phyloP scores from a whole-genome alignment of 2,888 invertebrate species.

The Apantesis nais region DNA sequence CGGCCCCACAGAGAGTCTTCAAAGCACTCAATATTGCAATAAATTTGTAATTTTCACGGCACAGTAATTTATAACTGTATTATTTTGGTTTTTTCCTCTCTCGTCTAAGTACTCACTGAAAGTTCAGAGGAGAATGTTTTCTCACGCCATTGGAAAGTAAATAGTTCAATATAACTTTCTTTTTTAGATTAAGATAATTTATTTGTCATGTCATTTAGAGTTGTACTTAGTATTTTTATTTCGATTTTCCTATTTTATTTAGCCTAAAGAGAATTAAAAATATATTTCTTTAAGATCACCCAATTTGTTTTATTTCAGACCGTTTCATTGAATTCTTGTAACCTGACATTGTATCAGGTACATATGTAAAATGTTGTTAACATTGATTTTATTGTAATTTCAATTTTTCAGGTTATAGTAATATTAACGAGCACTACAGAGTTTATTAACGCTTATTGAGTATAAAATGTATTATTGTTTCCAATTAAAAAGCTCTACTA shows the following conservation, averaged over 20 bases:
- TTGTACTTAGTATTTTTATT: conserved; percentile 32
- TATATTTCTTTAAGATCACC: conserved; percentile 12
- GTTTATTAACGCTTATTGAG: neutral
- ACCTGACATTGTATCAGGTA: neutral
- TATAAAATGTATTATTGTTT: neutral
- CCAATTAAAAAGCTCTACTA: neutral
- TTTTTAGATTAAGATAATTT: conserved; percentile 63
- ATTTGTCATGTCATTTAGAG: conserved; percentile 40
- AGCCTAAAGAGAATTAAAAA: conserved; percentile 25
- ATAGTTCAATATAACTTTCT: conserved; percentile 70
- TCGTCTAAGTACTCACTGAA: conserved; percentile 55
- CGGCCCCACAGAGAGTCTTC: conserved; percentile 71
- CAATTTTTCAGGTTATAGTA: neutral
- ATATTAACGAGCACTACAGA: neutral
- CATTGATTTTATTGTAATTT: neutral
- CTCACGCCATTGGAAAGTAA: conserved; percentile 78
- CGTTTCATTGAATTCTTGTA: conserved; percentile 7
- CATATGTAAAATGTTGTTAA: neutral
- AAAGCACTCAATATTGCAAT: conserved; percentile 82
- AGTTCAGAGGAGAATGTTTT: conserved; percentile 66
- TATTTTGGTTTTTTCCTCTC: conserved; percentile 67
- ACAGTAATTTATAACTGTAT: conserved; percentile 83
- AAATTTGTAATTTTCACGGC: conserved; percentile 82
- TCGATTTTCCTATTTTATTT: conserved; percentile 46
- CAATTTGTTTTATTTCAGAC: too few species aligned